Evolutionary conservation across 2,888 invertebrate genomes (phyloP).

Genomic region (Pachymerium ferrugineum): DNA sequence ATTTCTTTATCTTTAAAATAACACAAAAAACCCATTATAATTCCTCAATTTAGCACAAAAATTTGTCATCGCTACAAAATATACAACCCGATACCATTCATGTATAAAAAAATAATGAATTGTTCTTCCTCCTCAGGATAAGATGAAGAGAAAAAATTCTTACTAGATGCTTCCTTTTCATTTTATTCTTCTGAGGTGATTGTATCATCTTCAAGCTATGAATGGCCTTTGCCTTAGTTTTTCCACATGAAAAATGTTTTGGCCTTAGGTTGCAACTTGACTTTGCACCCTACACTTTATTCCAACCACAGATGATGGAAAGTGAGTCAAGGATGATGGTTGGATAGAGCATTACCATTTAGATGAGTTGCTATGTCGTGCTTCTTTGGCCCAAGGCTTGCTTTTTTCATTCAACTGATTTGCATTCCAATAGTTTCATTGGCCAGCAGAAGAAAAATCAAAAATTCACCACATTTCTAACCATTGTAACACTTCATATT

Average conservation of each 20-base stretch:
- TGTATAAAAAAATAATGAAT: not conserved
- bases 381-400: not conserved
- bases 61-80: not conserved
- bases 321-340: constrained; percentile 23
- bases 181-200: constrained; percentile 1
- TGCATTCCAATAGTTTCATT: constrained; percentile 22
- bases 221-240: constrained; percentile 17
- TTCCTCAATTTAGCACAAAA: constrained; percentile 11
- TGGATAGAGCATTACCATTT: constrained; percentile 15
- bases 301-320: constrained; percentile 23
- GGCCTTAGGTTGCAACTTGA: constrained; percentile 12
- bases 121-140: too few species aligned
- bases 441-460: not conserved
- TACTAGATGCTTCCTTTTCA: not conserved
- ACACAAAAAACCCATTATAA: constrained; percentile 19
- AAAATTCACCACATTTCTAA: constrained; percentile 5
- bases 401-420: constrained; percentile 22
- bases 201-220: constrained; percentile 15
- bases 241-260: constrained; percentile 19
- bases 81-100: too few species aligned
- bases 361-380: constrained; percentile 11
- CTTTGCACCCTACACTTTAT: constrained; percentile 16
- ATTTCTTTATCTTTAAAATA: constrained; percentile 8
- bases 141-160: too few species aligned
- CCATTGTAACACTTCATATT: not conserved